A percentile compares a stretch with the other conserved stretches of the same genome.
These are phyloP conservation scores for Acipenser oxyrinchus DNA, from an alignment of 2,797 vertebrate species.

Conservation along the genomic window DNA sequence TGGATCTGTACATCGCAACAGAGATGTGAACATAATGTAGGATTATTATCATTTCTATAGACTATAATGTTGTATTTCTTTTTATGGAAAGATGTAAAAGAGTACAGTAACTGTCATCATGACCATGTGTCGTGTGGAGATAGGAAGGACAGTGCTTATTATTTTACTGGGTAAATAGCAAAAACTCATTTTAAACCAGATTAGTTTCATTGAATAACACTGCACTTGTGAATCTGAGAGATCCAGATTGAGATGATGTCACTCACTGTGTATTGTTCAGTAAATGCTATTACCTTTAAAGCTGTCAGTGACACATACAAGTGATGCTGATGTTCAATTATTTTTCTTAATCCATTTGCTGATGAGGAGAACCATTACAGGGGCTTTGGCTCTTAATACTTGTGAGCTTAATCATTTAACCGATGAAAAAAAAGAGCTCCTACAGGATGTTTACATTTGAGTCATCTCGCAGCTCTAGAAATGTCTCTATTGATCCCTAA, in stretches of 20 bases:
- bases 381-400: slow-evolving; percentile 65
- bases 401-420: slow-evolving; percentile 47
- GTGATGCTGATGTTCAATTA: slow-evolving; percentile 69
- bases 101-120: slow-evolving; percentile 50
- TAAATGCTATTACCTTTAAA: slow-evolving; percentile 73
- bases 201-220: slow-evolving; percentile 41
- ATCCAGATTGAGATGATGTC: slow-evolving; percentile 49
- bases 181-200: slow-evolving; percentile 48
- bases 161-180: slow-evolving; percentile 48
- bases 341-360: slow-evolving; percentile 65
- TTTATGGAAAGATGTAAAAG: slow-evolving; percentile 49
- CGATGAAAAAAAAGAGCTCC: slow-evolving; percentile 46
- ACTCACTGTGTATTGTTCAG: slow-evolving; percentile 53
- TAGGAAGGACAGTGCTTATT: slow-evolving; percentile 65
- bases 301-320: slow-evolving; percentile 58
- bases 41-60: slow-evolving; percentile 54
- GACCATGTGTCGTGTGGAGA: slow-evolving; percentile 64
- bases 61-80: slow-evolving; percentile 48
- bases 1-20: too few species aligned
- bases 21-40: slow-evolving; percentile 41
- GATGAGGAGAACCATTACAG: slow-evolving; percentile 65
- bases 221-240: slow-evolving; percentile 63
- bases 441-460: slow-evolving; percentile 37
- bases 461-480: too few species aligned
- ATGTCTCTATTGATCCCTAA: slow-evolving; percentile 54